Evolutionary conservation across 2,113 vertebrate genomes (phyloP).

Genomic region (Benitochromis conjunctus): DNA sequence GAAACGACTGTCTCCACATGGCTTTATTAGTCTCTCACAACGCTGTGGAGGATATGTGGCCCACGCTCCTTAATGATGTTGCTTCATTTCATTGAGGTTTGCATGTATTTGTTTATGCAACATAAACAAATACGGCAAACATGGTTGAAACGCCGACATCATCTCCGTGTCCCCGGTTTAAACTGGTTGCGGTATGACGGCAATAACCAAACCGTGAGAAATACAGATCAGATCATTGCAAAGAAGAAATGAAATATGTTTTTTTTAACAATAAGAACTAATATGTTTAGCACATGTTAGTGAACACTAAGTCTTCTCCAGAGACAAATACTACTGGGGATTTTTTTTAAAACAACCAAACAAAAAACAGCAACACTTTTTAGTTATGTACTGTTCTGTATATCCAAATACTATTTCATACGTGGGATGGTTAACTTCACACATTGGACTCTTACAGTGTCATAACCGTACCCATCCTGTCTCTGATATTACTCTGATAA

Average conservation of each 20-base stretch:
- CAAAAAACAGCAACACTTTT: not conserved
- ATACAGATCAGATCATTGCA: not conserved
- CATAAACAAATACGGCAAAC: not conserved
- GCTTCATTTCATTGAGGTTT: not conserved
- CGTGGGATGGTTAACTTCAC: no score
- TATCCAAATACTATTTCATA: no score
- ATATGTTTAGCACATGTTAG: not conserved
- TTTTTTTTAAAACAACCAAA: fast-evolving
- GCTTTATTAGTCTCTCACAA: not conserved
- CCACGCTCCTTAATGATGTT: not conserved
- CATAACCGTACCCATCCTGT: no score
- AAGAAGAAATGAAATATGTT: not conserved
- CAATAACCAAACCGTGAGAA: not conserved
- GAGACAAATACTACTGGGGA: not conserved
- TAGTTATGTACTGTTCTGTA: no score
- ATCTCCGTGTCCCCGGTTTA: not conserved
- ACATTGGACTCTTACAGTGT: no score
- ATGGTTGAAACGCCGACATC: no score
- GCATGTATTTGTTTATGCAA: not conserved
- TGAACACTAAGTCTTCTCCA: not conserved
- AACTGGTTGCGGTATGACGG: not conserved
- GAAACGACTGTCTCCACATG: not conserved
- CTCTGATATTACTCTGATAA: no score
- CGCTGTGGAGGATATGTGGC: not conserved
- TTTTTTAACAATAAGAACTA: not conserved